Base-by-base conservation (phyloP, 1,140 invertebrate genomes). In the Lasaia peninsularis region DNA sequence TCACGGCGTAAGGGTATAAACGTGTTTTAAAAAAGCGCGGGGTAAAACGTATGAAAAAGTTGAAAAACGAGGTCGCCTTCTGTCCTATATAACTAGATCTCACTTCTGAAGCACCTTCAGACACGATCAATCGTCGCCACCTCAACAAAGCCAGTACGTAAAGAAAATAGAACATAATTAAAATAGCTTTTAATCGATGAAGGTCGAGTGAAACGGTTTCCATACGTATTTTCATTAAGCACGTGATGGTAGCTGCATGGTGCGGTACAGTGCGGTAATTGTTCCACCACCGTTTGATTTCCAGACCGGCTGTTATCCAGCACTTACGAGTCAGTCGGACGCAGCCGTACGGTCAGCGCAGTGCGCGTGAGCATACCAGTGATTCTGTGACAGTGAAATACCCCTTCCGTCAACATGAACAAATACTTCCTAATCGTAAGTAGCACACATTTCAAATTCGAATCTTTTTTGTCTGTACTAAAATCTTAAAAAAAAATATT, bases 31-130 rank as follows among this genome's bases (percentile, higher is more conserved):
- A 55, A 54, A 55, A 55, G 21, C 31, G 24, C 12, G 40, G 20
- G 21, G 34, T 44, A 55, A 55, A 55, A 18, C 52, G 40, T 20
- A 28, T 40, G 35, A 55, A 55, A 55, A 60, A 61, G 64, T 63
- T 44, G 57, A 62, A 62, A 58, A 50, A 71, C 71, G 78, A 87
- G 84, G 84, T 84, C 84, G 74, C 66, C 48, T 68, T 60, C 63
- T 83, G 78, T 77, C 79, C 84, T 87, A 87, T 87, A 87, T 87
- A 87, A 82, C 75, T 67, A 69, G 72, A 76, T 59, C 71, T 60
- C 74, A 58, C 67, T 60, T 70, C 67, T 65, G 65, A 66, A 71
- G 61, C 62, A 71, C 73, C 76, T 79, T 82, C 81, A 65, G 63
- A 67, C 63, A 65, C 71, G 75, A 78, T 65, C 75, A 71, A 78